Conservation (phyloP, 2,797 vertebrate genomes). For the Dermochelys coriacea region DNA sequence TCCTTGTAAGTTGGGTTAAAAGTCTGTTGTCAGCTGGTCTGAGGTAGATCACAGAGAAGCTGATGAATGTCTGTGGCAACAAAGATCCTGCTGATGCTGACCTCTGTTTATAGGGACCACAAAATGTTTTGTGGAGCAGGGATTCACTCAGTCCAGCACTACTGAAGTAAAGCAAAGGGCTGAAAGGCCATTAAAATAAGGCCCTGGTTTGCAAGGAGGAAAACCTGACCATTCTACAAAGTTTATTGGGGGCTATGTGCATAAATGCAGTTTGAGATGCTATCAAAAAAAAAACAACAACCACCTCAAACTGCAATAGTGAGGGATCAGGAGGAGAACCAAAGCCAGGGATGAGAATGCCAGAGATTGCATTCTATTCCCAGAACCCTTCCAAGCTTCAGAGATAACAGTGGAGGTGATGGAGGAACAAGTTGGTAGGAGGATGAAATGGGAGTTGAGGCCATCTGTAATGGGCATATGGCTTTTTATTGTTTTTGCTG, state of each 20-base stretch:
- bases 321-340: too few relatives aligned
- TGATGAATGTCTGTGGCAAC: not conserved
- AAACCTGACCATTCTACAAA: too few relatives aligned
- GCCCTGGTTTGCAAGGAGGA: too few relatives aligned
- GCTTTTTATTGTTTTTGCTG: not conserved
- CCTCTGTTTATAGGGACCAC: not conserved
- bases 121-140: not conserved
- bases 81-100: not conserved
- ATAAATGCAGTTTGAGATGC: too few relatives aligned
- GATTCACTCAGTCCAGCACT: not conserved
- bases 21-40: not conserved
- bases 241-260: too few relatives aligned
- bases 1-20: not conserved
- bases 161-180: not conserved
- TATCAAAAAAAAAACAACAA: too few relatives aligned
- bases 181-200: too few relatives aligned
- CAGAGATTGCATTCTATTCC: too few relatives aligned
- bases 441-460: not conserved
- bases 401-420: not conserved
- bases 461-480: too few relatives aligned
- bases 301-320: too few relatives aligned
- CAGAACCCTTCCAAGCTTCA: not conserved
- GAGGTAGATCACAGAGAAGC: not conserved
- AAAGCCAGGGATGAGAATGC: too few relatives aligned
- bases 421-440: not conserved